phyloP scores from a whole-genome alignment of 2,888 invertebrate species.

The Elgonia sp. region DNA sequence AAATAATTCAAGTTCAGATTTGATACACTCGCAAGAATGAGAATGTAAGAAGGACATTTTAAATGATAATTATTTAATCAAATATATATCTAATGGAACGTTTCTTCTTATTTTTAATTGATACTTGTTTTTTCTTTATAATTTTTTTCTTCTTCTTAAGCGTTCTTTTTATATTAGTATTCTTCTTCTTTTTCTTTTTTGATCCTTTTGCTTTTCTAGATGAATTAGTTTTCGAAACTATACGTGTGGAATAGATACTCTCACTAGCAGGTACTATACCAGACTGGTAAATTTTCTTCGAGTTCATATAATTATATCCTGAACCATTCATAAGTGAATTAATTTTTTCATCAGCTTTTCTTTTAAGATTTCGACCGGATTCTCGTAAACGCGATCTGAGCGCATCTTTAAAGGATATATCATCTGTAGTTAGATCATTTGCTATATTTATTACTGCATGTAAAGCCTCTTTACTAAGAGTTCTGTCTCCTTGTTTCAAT shows the following conservation, averaged over 20 bases:
- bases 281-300: not conserved
- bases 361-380: slow-evolving; percentile 10
- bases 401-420: not conserved
- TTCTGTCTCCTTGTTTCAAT: not conserved
- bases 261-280: not conserved
- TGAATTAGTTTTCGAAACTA: too few species aligned
- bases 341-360: slow-evolving; percentile 23
- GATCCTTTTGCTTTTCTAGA: too few species aligned
- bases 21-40: slow-evolving; percentile 25
- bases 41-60: slow-evolving; percentile 36
- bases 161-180: slow-evolving; percentile 19
- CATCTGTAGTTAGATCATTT: not conserved
- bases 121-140: slow-evolving; percentile 10
- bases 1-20: slow-evolving; percentile 76
- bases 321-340: slow-evolving; percentile 23
- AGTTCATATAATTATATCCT: slow-evolving; percentile 32
- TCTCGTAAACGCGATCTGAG: not conserved
- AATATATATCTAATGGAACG: not conserved
- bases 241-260: not conserved
- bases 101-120: slow-evolving; percentile 4
- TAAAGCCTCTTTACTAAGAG: not conserved
- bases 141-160: not conserved
- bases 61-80: too few species aligned
- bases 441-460: not conserved
- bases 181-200: not conserved